Conservation (phyloP, 2,888 invertebrate genomes). For the Eucera pruinosa region DNA sequence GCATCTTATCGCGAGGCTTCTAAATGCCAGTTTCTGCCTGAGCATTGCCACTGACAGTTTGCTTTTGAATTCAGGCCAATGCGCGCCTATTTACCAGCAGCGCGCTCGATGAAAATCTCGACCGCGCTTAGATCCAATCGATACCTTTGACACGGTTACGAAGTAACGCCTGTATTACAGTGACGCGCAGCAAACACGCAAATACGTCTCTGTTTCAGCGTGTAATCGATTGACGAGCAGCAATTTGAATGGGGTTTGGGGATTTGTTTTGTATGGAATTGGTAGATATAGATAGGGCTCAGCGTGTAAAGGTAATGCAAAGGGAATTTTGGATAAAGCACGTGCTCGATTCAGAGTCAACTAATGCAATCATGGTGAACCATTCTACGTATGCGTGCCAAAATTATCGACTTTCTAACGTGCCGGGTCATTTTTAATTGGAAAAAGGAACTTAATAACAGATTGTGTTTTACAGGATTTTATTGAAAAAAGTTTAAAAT, state of each 20-base stretch:
- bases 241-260: background rate
- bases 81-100: constrained; percentile 49
- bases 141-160: constrained; percentile 50
- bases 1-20: constrained; percentile 54
- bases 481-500: too few relatives aligned
- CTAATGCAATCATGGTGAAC: too few relatives aligned
- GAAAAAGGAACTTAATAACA: too few relatives aligned
- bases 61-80: constrained; percentile 58
- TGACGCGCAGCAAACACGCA: background rate
- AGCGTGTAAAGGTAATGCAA: too few relatives aligned
- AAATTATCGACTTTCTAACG: too few relatives aligned
- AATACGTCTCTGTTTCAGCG: background rate
- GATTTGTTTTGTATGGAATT: background rate
- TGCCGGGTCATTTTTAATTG: too few relatives aligned
- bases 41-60: constrained; percentile 54
- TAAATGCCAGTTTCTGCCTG: constrained; percentile 31
- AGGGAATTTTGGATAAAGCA: too few relatives aligned
- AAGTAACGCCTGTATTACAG: background rate
- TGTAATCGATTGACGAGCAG: too few relatives aligned
- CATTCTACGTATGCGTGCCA: too few relatives aligned
- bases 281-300: background rate
- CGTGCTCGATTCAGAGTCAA: too few relatives aligned
- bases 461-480: too few relatives aligned
- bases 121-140: constrained; percentile 37
- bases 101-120: constrained; percentile 51